Conservation (phyloP, 2,797 vertebrate species). For the Danio choprae region DNA sequence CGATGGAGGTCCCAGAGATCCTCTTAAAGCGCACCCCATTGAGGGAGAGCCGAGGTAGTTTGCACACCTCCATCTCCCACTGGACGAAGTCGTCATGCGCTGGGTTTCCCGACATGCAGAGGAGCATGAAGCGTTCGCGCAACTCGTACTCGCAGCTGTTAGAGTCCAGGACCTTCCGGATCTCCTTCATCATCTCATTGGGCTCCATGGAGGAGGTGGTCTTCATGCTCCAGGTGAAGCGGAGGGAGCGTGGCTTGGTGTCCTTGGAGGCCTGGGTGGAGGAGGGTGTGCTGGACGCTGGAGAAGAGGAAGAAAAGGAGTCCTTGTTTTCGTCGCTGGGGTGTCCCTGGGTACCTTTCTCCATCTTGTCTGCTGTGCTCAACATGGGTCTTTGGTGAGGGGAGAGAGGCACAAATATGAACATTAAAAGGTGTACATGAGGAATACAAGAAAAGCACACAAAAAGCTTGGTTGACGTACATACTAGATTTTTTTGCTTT, state of each 20-base stretch:
- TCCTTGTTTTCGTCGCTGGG: constrained; percentile 67
- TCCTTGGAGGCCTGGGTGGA: constrained; percentile 61
- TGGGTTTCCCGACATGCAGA: constrained; percentile 80
- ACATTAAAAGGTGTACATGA: constrained; percentile 10
- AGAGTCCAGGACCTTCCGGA: constrained; percentile 86
- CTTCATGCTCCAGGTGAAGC: constrained; percentile 88
- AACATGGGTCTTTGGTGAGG: constrained; percentile 65
- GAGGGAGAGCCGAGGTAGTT: constrained; percentile 84
- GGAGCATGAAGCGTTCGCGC: constrained; percentile 84
- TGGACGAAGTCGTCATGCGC: constrained; percentile 83
- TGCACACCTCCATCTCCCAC: constrained; percentile 91
- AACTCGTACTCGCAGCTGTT: constrained; percentile 85
- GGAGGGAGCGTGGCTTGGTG: constrained; percentile 81
- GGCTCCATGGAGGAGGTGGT: constrained; percentile 87
- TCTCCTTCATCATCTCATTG: constrained; percentile 87
- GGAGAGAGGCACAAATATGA: constrained; percentile 36
- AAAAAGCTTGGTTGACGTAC: constrained; percentile 7
- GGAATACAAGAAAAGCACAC: background rate
- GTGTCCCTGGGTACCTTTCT: constrained; percentile 62
- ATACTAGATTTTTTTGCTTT: background rate
- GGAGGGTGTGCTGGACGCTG: constrained; percentile 56
- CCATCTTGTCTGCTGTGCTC: constrained; percentile 67
- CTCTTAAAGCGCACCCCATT: constrained; percentile 87
- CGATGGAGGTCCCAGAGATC: constrained; percentile 86
- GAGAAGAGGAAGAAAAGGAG: constrained; percentile 62